These are phyloP conservation scores for Kryphioiulus occultus DNA, from an alignment of 2,888 invertebrate species.

Conservation along the genomic window DNA sequence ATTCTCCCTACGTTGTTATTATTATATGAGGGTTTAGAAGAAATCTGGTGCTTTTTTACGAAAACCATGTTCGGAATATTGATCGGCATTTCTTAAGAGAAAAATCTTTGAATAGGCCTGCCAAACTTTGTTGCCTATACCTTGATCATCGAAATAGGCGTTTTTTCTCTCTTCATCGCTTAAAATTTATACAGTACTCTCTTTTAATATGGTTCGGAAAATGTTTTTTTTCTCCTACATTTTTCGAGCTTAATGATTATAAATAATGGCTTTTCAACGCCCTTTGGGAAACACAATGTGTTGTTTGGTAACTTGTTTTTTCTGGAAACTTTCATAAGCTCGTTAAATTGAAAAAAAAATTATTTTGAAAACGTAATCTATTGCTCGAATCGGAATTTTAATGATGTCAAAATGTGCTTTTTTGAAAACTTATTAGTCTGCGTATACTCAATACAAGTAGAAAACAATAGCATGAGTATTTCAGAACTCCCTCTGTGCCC, in stretches of 20 bases:
- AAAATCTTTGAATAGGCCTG: neutral
- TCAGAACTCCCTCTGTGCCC: too few species aligned
- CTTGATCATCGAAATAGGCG: neutral
- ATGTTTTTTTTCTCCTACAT: neutral
- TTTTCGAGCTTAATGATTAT: neutral
- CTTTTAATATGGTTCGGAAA: neutral
- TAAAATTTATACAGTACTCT: neutral
- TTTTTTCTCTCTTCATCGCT: neutral
- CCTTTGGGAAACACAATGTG: neutral
- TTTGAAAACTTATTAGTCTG: too few species aligned
- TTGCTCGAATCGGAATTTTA: neutral
- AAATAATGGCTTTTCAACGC: neutral
- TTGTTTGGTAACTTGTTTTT: neutral
- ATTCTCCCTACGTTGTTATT: neutral
- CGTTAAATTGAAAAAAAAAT: neutral
- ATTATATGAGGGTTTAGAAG: neutral
- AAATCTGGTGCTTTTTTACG: neutral
- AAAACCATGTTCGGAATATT: neutral
- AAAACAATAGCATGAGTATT: too few species aligned
- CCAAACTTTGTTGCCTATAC: neutral
- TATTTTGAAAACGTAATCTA: neutral
- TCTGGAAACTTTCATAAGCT: neutral
- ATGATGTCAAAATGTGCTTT: too few species aligned
- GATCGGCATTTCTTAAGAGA: slow-evolving; percentile 5
- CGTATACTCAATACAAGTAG: too few species aligned